Percentiles rank a stretch among this genome's conserved stretches.
Conservation (phyloP, 2,797 vertebrate genomes). For the Poeciliopsis paucimaculata region DNA sequence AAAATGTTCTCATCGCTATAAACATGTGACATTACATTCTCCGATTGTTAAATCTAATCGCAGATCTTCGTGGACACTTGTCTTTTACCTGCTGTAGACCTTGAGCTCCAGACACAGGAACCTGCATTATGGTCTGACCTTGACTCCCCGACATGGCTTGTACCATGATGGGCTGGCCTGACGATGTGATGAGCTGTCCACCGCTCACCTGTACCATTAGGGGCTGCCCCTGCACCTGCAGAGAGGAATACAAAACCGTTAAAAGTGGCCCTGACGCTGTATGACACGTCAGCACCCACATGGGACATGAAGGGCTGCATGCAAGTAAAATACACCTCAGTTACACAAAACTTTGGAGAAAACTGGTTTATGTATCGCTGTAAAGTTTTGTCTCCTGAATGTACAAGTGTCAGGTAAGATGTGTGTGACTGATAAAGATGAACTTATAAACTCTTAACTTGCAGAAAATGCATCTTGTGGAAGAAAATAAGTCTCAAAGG, state of each 20-base stretch:
- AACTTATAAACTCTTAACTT: background rate
- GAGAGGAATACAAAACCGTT: conserved; percentile 29
- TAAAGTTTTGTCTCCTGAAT: background rate
- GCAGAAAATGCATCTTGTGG: conserved; percentile 3
- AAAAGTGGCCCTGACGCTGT: conserved; percentile 1
- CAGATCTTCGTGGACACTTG: background rate
- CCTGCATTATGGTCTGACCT: conserved; percentile 98
- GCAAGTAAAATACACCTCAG: conserved; percentile 29
- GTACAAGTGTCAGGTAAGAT: background rate
- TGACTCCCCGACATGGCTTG: conserved; percentile 95
- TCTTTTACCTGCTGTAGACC: conserved; percentile 92
- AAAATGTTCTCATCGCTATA: background rate
- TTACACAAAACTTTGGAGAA: conserved; percentile 3
- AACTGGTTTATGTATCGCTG: background rate
- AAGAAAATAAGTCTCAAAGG: background rate
- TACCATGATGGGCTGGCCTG: conserved; percentile 99
- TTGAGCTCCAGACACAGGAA: conserved; percentile 95
- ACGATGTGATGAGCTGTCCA: conserved; percentile 97
- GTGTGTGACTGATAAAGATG: background rate
- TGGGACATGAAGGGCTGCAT: conserved; percentile 8
- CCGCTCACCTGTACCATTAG: conserved; percentile 99
- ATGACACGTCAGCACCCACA: background rate
- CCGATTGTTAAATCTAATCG: background rate
- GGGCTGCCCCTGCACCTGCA: conserved; percentile 95
- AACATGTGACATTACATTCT: background rate